Evolutionary conservation across 1,140 invertebrate genomes (phyloP).

Genomic region (Oreohelix idahoensis): DNA sequence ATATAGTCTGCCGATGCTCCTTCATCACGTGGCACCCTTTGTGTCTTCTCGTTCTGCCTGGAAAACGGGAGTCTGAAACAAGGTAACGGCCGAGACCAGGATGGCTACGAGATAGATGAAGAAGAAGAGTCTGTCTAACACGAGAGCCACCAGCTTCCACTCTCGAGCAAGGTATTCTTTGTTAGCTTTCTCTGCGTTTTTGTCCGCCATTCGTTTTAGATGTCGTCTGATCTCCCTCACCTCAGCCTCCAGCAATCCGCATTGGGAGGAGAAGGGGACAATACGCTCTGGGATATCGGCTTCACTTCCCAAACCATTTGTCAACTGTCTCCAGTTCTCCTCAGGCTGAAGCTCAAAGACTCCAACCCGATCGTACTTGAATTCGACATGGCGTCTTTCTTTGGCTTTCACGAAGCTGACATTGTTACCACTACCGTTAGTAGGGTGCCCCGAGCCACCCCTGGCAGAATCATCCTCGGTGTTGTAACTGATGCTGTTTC

Average conservation of each 20-base stretch:
- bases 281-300: conserved; percentile 32
- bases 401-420: conserved; percentile 12
- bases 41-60: neutral
- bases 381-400: conserved; percentile 45
- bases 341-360: conserved; percentile 59
- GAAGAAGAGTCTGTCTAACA: conserved; percentile 72
- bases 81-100: conserved; percentile 65
- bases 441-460: neutral
- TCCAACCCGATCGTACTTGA: conserved; percentile 56
- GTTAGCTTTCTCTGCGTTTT: conserved; percentile 59
- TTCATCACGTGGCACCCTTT: neutral
- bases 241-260: conserved; percentile 60
- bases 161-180: conserved; percentile 63
- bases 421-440: neutral
- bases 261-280: conserved; percentile 32
- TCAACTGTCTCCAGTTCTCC: conserved; percentile 45
- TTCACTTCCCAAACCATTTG: conserved; percentile 12
- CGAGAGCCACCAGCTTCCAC: conserved; percentile 70
- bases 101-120: conserved; percentile 69
- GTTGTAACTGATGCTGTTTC: conserved; percentile 8
- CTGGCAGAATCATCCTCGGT: neutral
- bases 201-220: conserved; percentile 57
- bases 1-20: too few relatives aligned
- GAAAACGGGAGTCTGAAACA: conserved; percentile 50
- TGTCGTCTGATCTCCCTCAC: conserved; percentile 64